Conservation (phyloP, 1,140 invertebrate species). For the Brachionus rotundiformis region DNA sequence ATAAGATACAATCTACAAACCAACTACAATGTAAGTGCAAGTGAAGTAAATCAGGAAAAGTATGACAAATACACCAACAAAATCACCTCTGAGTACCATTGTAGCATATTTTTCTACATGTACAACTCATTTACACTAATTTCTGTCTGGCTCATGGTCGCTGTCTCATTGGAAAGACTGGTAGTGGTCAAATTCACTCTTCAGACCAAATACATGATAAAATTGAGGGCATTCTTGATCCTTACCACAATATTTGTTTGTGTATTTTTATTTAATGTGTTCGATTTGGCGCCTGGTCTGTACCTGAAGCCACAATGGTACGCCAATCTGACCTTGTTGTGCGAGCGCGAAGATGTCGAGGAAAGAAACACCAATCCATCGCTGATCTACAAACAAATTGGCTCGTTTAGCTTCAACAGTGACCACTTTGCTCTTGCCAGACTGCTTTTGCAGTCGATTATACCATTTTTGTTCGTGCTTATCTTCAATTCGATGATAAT, state of each 20-base stretch:
- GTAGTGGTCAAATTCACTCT: constrained; percentile 38
- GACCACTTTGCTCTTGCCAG: constrained; percentile 6
- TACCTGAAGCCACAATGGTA: constrained; percentile 49
- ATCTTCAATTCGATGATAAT: constrained; percentile 46
- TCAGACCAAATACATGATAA: constrained; percentile 42
- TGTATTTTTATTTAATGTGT: constrained; percentile 8
- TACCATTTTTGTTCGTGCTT: constrained; percentile 38
- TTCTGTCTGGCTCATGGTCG: constrained; percentile 41
- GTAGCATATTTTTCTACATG: constrained; percentile 33
- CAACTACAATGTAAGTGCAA: constrained; percentile 15
- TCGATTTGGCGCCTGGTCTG: constrained; percentile 47
- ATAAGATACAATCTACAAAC: constrained; percentile 18
- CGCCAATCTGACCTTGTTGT: constrained; percentile 42
- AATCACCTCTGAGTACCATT: constrained; percentile 36
- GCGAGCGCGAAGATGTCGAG: constrained; percentile 36
- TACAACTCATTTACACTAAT: constrained; percentile 42
- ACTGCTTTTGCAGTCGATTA: constrained; percentile 24
- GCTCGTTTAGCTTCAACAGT: constrained; percentile 22
- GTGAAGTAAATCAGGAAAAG: constrained; percentile 26
- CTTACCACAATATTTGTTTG: background rate
- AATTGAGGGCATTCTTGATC: constrained; percentile 31
- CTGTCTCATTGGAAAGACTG: constrained; percentile 26
- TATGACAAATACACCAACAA: constrained; percentile 28
- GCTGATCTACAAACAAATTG: constrained; percentile 3
- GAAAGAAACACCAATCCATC: background rate